phyloP scores from a whole-genome alignment of 1,140 invertebrate species.

The Riptortus pedestris region DNA sequence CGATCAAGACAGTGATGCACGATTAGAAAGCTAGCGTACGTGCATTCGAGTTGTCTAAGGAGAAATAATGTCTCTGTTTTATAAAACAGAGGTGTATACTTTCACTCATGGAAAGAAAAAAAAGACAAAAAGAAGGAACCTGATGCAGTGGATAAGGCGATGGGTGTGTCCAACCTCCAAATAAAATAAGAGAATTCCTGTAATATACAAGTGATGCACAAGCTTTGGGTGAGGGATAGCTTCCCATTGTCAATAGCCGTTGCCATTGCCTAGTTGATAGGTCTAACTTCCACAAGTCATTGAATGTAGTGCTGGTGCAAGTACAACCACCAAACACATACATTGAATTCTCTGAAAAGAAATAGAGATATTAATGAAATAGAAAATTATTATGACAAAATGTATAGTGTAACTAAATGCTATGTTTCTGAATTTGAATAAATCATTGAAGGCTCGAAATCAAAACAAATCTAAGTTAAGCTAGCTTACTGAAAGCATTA shows the following conservation, averaged over 20 bases:
- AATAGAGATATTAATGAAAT: conserved; percentile 21
- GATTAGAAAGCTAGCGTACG: no score
- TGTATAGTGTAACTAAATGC: no score
- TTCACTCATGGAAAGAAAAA: no score
- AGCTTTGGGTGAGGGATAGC: conserved; percentile 91
- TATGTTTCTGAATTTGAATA: no score
- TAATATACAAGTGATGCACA: conserved; percentile 82
- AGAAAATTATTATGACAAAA: conserved; percentile 23
- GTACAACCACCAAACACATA: conserved; percentile 94
- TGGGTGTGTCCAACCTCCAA: conserved; percentile 93
- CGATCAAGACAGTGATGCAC: no score
- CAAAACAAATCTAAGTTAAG: no score
- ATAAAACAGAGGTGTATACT: no score
- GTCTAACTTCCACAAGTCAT: conserved; percentile 92
- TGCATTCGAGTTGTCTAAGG: no score
- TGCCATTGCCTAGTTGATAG: conserved; percentile 73
- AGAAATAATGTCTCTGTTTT: no score
- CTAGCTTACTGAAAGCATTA: no score
- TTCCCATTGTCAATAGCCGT: conserved; percentile 67
- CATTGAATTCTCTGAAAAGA: conserved; percentile 57
- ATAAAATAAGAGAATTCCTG: conserved; percentile 73
- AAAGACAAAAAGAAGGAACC: neutral
- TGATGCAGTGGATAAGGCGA: conserved; percentile 73
- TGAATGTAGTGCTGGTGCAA: conserved; percentile 88
- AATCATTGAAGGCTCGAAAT: no score